Evolutionary conservation across 2,797 vertebrate genomes (phyloP).

Genomic region (Hyperoplus lanceolatus): DNA sequence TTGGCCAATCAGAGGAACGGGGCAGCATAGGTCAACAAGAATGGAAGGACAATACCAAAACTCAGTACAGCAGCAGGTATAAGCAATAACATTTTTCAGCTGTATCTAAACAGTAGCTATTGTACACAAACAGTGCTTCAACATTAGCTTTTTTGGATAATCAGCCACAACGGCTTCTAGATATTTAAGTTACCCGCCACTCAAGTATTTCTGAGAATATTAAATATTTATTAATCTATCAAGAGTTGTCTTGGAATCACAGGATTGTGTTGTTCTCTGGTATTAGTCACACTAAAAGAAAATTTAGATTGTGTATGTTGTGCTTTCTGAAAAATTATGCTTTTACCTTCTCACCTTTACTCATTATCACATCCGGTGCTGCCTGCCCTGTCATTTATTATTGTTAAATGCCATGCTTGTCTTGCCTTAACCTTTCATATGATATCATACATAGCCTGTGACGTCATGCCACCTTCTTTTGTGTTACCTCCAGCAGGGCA

Average conservation of each 20-base stretch:
- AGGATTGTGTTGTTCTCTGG: neutral
- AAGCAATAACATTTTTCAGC: neutral
- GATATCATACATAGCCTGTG: too few species aligned
- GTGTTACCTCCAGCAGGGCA: slow-evolving; percentile 80
- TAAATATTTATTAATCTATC: neutral
- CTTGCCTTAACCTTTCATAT: neutral
- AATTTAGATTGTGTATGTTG: neutral
- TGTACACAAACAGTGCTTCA: neutral
- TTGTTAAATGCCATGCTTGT: too few species aligned
- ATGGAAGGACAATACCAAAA: neutral
- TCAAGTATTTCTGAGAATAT: neutral
- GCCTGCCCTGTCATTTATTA: neutral
- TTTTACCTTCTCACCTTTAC: neutral
- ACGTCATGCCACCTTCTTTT: neutral
- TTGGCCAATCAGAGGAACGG: slow-evolving; percentile 31
- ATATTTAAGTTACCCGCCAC: neutral
- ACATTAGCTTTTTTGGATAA: neutral
- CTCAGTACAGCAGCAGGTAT: neutral
- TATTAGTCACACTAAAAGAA: neutral
- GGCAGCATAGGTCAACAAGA: slow-evolving; percentile 19
- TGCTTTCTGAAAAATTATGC: neutral
- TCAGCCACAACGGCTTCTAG: neutral
- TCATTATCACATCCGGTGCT: neutral
- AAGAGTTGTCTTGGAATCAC: neutral
- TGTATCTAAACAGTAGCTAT: neutral